Conservation (phyloP, 2,797 vertebrate genomes). For the Mormyrus hasselquistii region DNA sequence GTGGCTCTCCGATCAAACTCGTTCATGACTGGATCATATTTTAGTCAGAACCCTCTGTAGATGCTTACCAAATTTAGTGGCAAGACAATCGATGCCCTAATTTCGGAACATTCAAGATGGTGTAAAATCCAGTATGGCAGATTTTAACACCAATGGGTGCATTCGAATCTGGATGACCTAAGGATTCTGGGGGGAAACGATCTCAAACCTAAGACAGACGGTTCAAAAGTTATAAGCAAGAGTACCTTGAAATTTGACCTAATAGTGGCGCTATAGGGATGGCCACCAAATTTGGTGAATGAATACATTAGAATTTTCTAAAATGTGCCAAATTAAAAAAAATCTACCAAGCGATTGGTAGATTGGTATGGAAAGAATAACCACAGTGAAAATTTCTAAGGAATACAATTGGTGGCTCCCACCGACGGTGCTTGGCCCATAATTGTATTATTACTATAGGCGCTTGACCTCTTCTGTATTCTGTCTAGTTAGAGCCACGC, state of each 20-base stretch:
- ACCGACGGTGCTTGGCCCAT: background rate
- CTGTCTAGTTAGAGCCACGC: background rate
- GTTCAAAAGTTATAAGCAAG: background rate
- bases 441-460: background rate
- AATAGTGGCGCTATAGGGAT: background rate
- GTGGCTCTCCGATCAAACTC: background rate
- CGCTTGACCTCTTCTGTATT: background rate
- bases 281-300: background rate
- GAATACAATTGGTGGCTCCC: background rate
- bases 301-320: background rate
- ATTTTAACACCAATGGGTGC: background rate
- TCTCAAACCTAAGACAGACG: background rate
- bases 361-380: background rate
- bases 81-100: background rate
- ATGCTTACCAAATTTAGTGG: background rate
- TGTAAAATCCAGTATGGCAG: background rate
- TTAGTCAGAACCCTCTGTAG: background rate
- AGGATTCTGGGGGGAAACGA: background rate
- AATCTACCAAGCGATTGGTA: background rate
- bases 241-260: background rate
- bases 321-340: background rate
- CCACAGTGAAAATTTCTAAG: background rate
- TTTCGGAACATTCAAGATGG: background rate
- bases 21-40: background rate
- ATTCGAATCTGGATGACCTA: background rate